phyloP scores from a whole-genome alignment of 2,797 vertebrate species.

The Sciaenops ocellatus region DNA sequence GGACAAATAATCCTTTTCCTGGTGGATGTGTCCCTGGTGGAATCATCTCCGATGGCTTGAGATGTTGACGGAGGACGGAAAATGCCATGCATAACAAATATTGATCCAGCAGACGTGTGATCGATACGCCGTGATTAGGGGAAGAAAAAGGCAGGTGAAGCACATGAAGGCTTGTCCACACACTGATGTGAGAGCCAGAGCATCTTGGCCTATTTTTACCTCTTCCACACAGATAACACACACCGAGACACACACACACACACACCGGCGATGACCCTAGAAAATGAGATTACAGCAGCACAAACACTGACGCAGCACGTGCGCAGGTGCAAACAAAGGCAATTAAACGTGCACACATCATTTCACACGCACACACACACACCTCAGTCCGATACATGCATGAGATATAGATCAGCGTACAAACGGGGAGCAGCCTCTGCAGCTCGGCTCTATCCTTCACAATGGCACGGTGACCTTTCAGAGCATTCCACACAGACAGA shows the following conservation, averaged over 20 bases:
- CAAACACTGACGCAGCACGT: conserved; percentile 53
- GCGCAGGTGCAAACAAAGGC: conserved; percentile 62
- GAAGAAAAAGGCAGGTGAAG: conserved; percentile 64
- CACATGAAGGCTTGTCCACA: conserved; percentile 39
- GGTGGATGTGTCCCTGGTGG: conserved; percentile 56
- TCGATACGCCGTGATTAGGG: conserved; percentile 73
- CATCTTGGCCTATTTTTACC: conserved; percentile 48
- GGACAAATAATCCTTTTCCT: conserved; percentile 67
- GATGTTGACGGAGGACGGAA: conserved; percentile 66
- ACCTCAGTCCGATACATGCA: conserved; percentile 25
- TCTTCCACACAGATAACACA: not conserved
- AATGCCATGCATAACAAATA: conserved; percentile 74
- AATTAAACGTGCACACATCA: conserved; percentile 36
- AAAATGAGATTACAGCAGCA: conserved; percentile 41
- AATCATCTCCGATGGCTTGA: conserved; percentile 42
- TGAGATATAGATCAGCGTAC: conserved; percentile 49
- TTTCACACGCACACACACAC: conserved; percentile 3
- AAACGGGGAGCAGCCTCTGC: conserved; percentile 47
- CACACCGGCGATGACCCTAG: conserved; percentile 27
- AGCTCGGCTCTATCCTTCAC: conserved; percentile 64
- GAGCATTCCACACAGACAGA: conserved; percentile 59
- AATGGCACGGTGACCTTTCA: conserved; percentile 72
- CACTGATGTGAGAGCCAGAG: conserved; percentile 15
- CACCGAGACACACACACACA: not conserved
- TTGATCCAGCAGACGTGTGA: conserved; percentile 62